Evolutionary conservation across 1,140 invertebrate genomes (phyloP).

Genomic region (Drosophila sulfurigaster): DNA sequence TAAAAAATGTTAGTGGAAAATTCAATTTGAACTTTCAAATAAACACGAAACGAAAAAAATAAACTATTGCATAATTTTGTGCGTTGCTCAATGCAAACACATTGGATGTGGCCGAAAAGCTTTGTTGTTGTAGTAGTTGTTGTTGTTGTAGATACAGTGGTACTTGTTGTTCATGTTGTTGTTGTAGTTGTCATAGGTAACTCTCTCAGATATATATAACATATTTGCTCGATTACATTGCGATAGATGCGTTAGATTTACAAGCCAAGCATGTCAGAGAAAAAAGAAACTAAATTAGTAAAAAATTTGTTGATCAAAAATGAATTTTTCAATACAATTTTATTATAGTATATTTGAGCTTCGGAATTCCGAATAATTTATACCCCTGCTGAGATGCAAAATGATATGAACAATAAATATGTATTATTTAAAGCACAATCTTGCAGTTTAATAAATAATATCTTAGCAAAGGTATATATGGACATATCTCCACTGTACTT

Average conservation of each 20-base stretch:
- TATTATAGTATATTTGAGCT: slow-evolving; percentile 1
- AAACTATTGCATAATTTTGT: slow-evolving; percentile 80
- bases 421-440: background rate
- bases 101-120: slow-evolving; percentile 63
- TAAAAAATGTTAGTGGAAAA: slow-evolving; percentile 48
- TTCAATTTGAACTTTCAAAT: slow-evolving; percentile 65
- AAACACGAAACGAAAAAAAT: slow-evolving; percentile 24
- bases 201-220: slow-evolving; percentile 39
- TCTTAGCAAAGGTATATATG: background rate
- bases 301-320: slow-evolving; percentile 65
- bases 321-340: slow-evolving; percentile 16
- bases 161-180: slow-evolving; percentile 23
- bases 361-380: slow-evolving; percentile 16
- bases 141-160: slow-evolving; percentile 16
- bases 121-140: slow-evolving; percentile 58
- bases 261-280: slow-evolving; percentile 84
- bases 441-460: too few relatives aligned
- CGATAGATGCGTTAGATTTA: slow-evolving; percentile 75
- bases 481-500: background rate
- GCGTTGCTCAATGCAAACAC: slow-evolving; percentile 46
- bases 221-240: slow-evolving; percentile 65
- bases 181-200: slow-evolving; percentile 24
- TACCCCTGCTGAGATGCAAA: slow-evolving; percentile 5
- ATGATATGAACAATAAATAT: background rate
- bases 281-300: slow-evolving; percentile 85